A percentile compares a stretch with the other conserved stretches of the same genome.
Conservation (phyloP, 1,140 invertebrate species). For the Grapholita molesta region DNA sequence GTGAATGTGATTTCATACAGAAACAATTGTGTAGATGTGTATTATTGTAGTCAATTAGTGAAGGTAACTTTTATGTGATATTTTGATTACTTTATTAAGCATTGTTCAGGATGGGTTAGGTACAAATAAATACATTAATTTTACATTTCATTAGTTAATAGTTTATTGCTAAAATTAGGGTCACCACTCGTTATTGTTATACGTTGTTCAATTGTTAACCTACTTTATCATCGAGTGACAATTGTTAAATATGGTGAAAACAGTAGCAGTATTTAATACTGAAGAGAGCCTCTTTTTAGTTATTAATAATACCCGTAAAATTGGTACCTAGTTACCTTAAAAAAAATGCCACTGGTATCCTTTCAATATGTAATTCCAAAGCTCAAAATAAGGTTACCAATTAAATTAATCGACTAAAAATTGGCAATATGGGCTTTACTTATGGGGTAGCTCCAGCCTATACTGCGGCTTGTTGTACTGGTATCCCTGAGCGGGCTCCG, state of each 20-base stretch:
- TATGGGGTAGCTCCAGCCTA: constrained; percentile 59
- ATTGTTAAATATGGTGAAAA: not conserved
- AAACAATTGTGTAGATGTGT: not conserved
- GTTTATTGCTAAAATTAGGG: not conserved
- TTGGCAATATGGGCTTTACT: constrained; percentile 26
- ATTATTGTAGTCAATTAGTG: not conserved
- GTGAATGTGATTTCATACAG: not conserved
- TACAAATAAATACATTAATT: not conserved
- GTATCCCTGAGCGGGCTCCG: constrained; percentile 37
- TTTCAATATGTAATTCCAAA: too few species aligned
- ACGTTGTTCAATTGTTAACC: too few species aligned
- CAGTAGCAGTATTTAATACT: not conserved
- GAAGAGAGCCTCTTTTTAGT: constrained; percentile 7
- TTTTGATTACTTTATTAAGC: not conserved
- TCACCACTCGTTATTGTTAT: not conserved
- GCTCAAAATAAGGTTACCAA: too few species aligned
- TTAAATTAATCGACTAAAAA: not conserved
- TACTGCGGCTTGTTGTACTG: constrained; percentile 59
- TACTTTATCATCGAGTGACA: not conserved
- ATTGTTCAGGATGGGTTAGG: not conserved
- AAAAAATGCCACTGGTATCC: too few species aligned
- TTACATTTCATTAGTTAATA: not conserved
- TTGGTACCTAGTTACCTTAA: too few species aligned
- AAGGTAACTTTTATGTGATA: not conserved
- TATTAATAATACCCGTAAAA: constrained; percentile 10